Percentiles rank a stretch among this genome's conserved stretches.
Evolutionary conservation across 2,797 vertebrate species (phyloP).

Genomic region (Chelonia mydas): DNA sequence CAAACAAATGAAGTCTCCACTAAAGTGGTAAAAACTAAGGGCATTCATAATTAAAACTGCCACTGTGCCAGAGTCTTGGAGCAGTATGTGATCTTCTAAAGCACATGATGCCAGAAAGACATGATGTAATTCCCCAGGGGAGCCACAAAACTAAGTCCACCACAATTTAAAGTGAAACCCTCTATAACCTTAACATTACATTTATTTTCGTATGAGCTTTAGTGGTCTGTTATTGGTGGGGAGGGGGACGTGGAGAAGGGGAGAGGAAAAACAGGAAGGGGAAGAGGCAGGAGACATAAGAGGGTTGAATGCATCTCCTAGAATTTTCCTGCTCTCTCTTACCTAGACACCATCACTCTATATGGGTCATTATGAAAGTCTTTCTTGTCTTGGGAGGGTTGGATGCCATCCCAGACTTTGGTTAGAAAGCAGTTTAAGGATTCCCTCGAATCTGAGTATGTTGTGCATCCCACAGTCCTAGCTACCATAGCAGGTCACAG

Average conservation of each 20-base stretch:
- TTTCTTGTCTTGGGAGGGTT: background rate
- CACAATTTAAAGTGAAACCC: background rate
- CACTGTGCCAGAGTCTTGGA: background rate
- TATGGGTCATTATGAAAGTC: background rate
- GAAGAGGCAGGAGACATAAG: constrained; percentile 1
- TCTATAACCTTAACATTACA: background rate
- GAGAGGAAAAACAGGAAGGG: background rate
- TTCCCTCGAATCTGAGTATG: background rate
- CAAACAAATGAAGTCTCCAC: accelerated
- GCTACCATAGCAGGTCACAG: background rate
- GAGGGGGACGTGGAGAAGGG: background rate
- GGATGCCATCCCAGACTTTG: background rate
- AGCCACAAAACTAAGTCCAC: background rate
- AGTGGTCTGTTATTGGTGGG: background rate
- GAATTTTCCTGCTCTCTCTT: constrained; percentile 5
- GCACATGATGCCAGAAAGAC: background rate
- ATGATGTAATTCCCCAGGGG: background rate
- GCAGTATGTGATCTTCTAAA: accelerated
- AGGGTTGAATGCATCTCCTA: background rate
- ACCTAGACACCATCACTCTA: background rate
- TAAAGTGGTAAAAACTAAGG: background rate
- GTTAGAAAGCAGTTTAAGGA: background rate
- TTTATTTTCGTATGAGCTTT: constrained; percentile 36
- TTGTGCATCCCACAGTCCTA: background rate
- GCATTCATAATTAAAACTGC: background rate